These are phyloP conservation scores for Callaeas wilsoni DNA, from an alignment of 2,113 vertebrate species.

Conservation along the genomic window DNA sequence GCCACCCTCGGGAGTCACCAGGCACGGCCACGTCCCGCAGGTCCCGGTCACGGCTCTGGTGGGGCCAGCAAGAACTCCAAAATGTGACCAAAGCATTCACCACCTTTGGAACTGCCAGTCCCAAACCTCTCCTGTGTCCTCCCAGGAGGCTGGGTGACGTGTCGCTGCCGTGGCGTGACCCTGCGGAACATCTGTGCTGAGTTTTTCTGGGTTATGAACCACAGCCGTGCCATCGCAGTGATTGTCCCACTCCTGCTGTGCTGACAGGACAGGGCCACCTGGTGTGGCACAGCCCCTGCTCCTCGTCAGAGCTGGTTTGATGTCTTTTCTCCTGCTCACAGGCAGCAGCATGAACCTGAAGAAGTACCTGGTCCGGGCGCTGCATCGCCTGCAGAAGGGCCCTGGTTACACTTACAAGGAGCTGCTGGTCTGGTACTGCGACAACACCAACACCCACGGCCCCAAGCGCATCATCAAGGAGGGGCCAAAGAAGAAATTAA, in stretches of 20 bases:
- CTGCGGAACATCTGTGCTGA: not conserved
- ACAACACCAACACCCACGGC: conserved; percentile 83
- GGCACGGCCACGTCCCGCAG: accelerated
- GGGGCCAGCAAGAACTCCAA: not conserved
- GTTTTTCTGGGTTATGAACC: not conserved
- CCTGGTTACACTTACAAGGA: conserved; percentile 80
- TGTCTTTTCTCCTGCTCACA: not conserved
- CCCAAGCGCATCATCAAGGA: conserved; percentile 81
- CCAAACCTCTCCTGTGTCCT: not conserved
- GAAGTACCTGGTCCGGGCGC: conserved; percentile 66
- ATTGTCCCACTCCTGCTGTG: not conserved
- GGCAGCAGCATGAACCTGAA: conserved; percentile 64
- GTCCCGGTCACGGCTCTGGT: accelerated
- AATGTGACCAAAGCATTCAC: not conserved
- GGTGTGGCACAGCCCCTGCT: not conserved
- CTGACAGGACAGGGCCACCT: accelerated
- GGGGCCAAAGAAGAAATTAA: conserved; percentile 79
- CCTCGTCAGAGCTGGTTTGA: not conserved
- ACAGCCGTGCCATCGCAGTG: accelerated
- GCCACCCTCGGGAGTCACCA: not conserved
- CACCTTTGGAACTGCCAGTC: not conserved
- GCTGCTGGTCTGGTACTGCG: conserved; percentile 82
- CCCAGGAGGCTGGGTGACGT: accelerated
- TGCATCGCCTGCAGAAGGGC: conserved; percentile 82
- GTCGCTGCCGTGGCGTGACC: accelerated